phyloP scores from a whole-genome alignment of 2,113 vertebrate genomes.

The Hyperopisus bebe region DNA sequence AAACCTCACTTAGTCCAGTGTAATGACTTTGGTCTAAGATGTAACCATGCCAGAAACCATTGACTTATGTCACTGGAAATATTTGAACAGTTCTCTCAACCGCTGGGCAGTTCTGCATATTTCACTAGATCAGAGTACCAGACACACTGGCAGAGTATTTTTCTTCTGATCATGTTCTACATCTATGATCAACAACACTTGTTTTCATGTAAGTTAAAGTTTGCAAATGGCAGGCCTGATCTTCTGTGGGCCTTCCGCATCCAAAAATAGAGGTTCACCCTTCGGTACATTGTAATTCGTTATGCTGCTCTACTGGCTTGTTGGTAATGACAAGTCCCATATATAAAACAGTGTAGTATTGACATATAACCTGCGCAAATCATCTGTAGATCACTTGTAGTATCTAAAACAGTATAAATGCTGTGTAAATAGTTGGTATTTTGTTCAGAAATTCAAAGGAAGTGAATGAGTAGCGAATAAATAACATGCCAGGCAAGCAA shows the following conservation, averaged over 20 bases:
- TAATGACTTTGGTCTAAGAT: constrained; percentile 22
- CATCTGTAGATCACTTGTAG: neutral
- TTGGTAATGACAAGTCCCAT: constrained; percentile 33
- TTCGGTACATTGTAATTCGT: constrained; percentile 9
- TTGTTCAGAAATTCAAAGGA: neutral
- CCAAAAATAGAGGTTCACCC: constrained; percentile 37
- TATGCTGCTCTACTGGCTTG: constrained; percentile 37
- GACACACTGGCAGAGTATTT: constrained; percentile 49
- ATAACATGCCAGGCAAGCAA: neutral
- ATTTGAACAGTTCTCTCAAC: constrained; percentile 32
- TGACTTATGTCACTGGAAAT: neutral
- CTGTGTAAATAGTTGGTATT: neutral
- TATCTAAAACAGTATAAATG: neutral
- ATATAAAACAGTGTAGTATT: neutral
- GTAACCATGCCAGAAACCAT: constrained; percentile 14
- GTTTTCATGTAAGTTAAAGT: constrained; percentile 66
- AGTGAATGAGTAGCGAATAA: neutral
- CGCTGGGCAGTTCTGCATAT: constrained; percentile 36
- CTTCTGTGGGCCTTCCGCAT: constrained; percentile 37
- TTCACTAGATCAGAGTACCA: constrained; percentile 43
- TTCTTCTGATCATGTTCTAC: constrained; percentile 47
- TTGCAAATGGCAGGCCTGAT: constrained; percentile 42
- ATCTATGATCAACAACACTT: constrained; percentile 76
- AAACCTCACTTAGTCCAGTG: constrained; percentile 21
- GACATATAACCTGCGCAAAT: neutral